Evolutionary conservation across 2,113 vertebrate genomes (phyloP).

Genomic region (Tylochromis polylepis): DNA sequence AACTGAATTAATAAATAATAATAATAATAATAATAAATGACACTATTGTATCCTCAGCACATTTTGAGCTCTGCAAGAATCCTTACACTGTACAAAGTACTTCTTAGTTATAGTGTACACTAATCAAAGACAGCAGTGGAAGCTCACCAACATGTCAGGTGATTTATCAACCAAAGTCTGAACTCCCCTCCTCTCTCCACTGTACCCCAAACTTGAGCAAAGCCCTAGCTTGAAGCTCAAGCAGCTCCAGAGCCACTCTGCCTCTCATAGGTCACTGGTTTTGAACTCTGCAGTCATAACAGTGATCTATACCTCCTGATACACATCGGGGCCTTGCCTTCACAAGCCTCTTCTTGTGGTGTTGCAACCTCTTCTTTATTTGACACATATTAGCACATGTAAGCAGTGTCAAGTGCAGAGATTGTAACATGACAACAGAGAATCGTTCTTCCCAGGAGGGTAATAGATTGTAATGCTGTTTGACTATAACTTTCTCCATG

Average conservation of each 20-base stretch:
- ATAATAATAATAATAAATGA: neutral
- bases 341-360: neutral
- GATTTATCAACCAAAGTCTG: constrained; percentile 41
- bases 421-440: neutral
- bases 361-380: constrained; percentile 6
- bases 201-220: constrained; percentile 24
- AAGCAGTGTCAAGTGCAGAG: neutral
- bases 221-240: constrained; percentile 16
- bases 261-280: constrained; percentile 37
- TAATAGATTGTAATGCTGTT: neutral
- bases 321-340: neutral
- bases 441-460: neutral
- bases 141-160: constrained; percentile 38
- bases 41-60: neutral
- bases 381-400: neutral
- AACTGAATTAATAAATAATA: neutral
- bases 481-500: neutral
- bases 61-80: neutral
- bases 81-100: neutral
- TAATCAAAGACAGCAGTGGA: constrained; percentile 23
- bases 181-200: neutral
- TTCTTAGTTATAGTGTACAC: constrained; percentile 22
- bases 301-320: constrained; percentile 38
- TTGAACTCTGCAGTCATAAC: constrained; percentile 56
- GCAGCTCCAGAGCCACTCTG: constrained; percentile 22